phyloP scores from a whole-genome alignment of 2,888 invertebrate species.

The Nycteola revayana region DNA sequence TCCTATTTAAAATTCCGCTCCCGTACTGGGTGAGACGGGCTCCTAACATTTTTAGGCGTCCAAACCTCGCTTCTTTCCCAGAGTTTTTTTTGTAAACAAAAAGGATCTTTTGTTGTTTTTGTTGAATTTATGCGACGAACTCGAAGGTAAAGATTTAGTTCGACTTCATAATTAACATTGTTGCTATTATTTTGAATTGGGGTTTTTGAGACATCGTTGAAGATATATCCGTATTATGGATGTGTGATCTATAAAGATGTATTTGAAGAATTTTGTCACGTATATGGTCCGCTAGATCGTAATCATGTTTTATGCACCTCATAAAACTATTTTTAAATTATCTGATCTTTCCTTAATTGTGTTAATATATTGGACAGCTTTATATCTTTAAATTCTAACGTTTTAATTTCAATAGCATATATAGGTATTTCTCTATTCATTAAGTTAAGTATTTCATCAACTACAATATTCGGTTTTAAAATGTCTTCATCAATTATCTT shows the following conservation, averaged over 20 bases:
- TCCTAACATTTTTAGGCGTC: constrained; percentile 73
- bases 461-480: constrained; percentile 1
- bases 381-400: not conserved
- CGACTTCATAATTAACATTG: constrained; percentile 31
- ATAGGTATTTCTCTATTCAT: not conserved
- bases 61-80: constrained; percentile 58
- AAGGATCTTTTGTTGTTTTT: constrained; percentile 44
- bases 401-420: not conserved
- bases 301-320: not conserved
- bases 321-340: not conserved
- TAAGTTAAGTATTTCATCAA: not conserved
- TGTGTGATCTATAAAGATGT: not conserved
- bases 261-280: constrained; percentile 1
- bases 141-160: constrained; percentile 28
- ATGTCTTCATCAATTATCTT: constrained; percentile 21
- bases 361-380: not conserved
- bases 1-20: constrained; percentile 74
- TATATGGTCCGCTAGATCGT: not conserved
- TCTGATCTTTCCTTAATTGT: not conserved
- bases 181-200: constrained; percentile 17
- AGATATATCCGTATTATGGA: constrained; percentile 11
- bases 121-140: constrained; percentile 34
- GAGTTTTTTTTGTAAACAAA: constrained; percentile 50
- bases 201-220: constrained; percentile 11
- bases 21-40: constrained; percentile 59